A percentile compares a stretch with the other conserved stretches of the same genome.
Conservation (phyloP, 2,113 vertebrate genomes). For the Sinocyclocheilus grahami region DNA sequence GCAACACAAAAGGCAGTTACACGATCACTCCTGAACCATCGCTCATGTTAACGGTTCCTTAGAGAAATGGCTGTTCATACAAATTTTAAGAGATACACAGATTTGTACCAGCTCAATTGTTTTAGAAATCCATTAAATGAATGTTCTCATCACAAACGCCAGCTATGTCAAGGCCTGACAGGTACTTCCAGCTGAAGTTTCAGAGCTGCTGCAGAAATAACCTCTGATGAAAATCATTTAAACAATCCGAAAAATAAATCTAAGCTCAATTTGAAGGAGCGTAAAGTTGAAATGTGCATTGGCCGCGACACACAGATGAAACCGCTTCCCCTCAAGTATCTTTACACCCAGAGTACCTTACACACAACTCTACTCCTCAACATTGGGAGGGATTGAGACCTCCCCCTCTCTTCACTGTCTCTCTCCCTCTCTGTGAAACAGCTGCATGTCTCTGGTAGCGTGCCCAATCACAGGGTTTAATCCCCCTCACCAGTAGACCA, state of each 20-base stretch:
- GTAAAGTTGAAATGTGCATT: neutral
- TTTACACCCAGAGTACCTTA: conserved; percentile 17
- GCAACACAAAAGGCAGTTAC: conserved; percentile 10
- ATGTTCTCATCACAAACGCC: conserved; percentile 2
- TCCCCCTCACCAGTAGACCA: conserved; percentile 67
- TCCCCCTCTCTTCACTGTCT: conserved; percentile 34
- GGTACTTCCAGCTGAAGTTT: conserved; percentile 13
- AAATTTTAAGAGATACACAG: neutral
- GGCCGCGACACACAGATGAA: neutral
- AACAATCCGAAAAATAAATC: neutral
- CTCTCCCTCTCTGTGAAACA: conserved; percentile 50
- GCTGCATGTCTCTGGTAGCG: conserved; percentile 63
- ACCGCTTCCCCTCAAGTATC: conserved; percentile 3
- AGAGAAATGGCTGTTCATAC: conserved; percentile 38
- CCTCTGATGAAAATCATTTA: neutral
- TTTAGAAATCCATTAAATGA: conserved; percentile 2
- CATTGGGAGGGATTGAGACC: conserved; percentile 22
- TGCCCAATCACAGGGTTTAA: conserved; percentile 71
- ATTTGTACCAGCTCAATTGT: neutral
- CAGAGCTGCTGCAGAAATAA: neutral
- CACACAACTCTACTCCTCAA: conserved; percentile 13
- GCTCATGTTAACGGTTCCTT: neutral
- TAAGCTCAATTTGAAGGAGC: neutral
- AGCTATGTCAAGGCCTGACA: conserved; percentile 16
- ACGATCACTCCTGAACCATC: neutral